Evolutionary conservation across 23 tunicate genomes (phyloP).

Genomic region (Botrylloides violaceus): DNA sequence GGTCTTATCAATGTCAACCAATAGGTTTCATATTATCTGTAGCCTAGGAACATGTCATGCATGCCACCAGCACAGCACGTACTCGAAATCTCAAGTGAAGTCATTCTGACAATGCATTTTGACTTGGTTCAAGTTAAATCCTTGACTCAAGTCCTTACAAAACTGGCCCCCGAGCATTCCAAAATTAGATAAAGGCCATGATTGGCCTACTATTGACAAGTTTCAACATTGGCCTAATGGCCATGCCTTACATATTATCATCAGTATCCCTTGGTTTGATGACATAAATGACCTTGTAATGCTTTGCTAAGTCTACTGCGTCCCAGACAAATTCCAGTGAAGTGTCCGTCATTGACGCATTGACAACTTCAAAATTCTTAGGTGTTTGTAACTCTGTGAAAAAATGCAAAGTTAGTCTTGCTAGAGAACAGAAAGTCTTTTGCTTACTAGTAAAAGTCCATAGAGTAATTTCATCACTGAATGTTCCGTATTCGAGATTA

Average conservation of each 20-base stretch:
- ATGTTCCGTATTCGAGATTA: conserved; percentile 31
- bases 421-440: not conserved
- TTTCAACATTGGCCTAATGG: not conserved
- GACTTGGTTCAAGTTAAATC: too few relatives aligned
- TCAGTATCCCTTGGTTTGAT: conserved; percentile 59
- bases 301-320: conserved; percentile 57
- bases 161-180: too few relatives aligned
- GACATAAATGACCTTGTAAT: conserved; percentile 36
- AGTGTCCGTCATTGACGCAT: conserved; percentile 50
- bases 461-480: conserved; percentile 56
- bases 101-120: too few relatives aligned
- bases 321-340: conserved; percentile 72
- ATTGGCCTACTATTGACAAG: not conserved
- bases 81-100: too few relatives aligned
- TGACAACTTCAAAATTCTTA: conserved; percentile 27
- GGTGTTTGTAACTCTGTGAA: conserved; percentile 75
- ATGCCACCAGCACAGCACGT: too few relatives aligned
- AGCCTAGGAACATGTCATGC: too few relatives aligned
- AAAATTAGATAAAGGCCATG: too few relatives aligned
- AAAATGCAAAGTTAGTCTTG: not conserved
- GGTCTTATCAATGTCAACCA: too few relatives aligned
- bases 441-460: conserved; percentile 57
- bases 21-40: too few relatives aligned
- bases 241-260: not conserved
- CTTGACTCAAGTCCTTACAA: too few relatives aligned